Conservation (phyloP, 2,888 invertebrate species). For the Metopia argyrocephala region DNA sequence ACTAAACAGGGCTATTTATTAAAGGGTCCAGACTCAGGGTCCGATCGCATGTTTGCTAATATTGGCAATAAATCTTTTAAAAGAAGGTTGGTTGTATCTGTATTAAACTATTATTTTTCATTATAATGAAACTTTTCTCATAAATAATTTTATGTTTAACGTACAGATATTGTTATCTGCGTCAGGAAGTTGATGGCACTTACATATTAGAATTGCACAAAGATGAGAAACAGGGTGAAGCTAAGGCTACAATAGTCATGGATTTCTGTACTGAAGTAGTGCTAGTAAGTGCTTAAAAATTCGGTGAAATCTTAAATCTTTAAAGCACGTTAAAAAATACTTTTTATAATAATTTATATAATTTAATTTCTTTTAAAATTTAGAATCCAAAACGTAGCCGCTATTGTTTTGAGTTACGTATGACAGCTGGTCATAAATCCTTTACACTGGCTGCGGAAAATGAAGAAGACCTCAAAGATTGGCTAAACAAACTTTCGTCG, state of each 20-base stretch:
- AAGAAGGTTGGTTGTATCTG: constrained; percentile 79
- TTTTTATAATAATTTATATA: background rate
- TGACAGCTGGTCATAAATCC: constrained; percentile 91
- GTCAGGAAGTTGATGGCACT: constrained; percentile 93
- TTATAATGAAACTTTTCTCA: background rate
- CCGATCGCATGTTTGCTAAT: constrained; percentile 93
- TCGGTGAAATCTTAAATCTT: background rate
- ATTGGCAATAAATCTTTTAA: constrained; percentile 96
- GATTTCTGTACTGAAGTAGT: constrained; percentile 95
- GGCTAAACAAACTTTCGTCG: constrained; percentile 89
- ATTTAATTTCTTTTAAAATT: background rate
- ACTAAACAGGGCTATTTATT: constrained; percentile 94
- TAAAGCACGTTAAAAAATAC: background rate
- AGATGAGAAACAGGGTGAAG: constrained; percentile 94
- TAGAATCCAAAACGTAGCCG: constrained; percentile 91
- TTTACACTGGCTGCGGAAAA: constrained; percentile 92
- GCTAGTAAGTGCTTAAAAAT: constrained; percentile 80
- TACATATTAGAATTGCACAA: constrained; percentile 95
- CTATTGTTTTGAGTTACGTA: constrained; percentile 91
- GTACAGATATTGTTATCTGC: constrained; percentile 88
- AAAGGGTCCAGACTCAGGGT: constrained; percentile 94
- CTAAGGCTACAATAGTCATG: constrained; percentile 94
- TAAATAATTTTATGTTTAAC: background rate
- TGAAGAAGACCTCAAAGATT: constrained; percentile 89
- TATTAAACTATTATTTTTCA: background rate